Evolutionary conservation across 2,797 vertebrate species (phyloP).

Genomic region (Tangara arthus): DNA sequence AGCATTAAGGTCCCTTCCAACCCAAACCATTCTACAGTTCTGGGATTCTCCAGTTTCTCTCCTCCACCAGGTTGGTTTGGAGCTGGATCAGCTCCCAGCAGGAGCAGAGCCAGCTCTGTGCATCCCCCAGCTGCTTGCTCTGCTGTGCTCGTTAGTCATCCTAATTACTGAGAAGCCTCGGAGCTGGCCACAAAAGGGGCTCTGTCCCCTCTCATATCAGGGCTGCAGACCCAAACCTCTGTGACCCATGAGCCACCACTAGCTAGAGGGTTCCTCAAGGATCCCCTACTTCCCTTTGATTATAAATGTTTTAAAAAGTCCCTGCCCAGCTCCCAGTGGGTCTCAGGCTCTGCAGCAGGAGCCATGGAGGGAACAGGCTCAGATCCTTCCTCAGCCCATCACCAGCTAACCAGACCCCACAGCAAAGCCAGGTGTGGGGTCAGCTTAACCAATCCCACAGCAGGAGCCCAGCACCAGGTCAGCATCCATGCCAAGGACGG

Average conservation of each 20-base stretch:
- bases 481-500: not conserved
- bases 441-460: not conserved
- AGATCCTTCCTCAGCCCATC: too few relatives aligned
- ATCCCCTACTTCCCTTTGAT: not conserved
- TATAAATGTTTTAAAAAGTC: not conserved
- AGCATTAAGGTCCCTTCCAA: not conserved
- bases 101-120: not conserved
- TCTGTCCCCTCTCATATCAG: fast-evolving
- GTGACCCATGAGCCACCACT: not conserved
- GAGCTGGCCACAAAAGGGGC: not conserved
- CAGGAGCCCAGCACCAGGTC: not conserved
- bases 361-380: fast-evolving
- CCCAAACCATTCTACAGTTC: not conserved
- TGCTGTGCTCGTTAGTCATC: not conserved
- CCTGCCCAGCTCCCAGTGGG: not conserved
- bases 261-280: not conserved
- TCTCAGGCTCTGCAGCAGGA: not conserved
- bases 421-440: not conserved
- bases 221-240: not conserved
- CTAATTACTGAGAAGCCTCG: not conserved
- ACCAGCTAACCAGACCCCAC: too few relatives aligned
- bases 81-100: not conserved
- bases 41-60: not conserved
- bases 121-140: not conserved
- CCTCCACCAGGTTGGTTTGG: not conserved